Conservation (phyloP, 92 coral and sea anemone genomes). For the Virgularia gustaviana region DNA sequence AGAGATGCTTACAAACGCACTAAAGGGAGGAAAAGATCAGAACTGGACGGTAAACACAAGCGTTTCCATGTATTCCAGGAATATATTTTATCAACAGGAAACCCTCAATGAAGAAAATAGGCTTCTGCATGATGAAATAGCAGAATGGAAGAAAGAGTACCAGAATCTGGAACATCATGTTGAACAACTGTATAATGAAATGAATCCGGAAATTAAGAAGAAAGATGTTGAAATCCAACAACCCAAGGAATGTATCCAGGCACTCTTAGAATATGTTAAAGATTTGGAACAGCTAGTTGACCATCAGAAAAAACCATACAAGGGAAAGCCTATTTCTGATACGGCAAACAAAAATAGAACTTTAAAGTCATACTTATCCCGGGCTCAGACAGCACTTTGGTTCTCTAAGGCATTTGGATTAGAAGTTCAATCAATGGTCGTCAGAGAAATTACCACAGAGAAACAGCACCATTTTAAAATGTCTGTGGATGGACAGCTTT, state of each 20-base stretch:
- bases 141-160: slow-evolving; percentile 46
- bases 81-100: slow-evolving; percentile 43
- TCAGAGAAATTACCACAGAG: slow-evolving; percentile 53
- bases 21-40: slow-evolving; percentile 37
- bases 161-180: slow-evolving; percentile 43
- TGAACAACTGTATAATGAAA: slow-evolving; percentile 52
- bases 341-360: slow-evolving; percentile 55
- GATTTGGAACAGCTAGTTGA: slow-evolving; percentile 32
- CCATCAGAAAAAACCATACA: slow-evolving; percentile 34
- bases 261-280: slow-evolving; percentile 32
- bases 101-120: slow-evolving; percentile 38
- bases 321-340: slow-evolving; percentile 59
- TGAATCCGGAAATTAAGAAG: slow-evolving; percentile 38
- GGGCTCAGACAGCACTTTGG: slow-evolving; percentile 64
- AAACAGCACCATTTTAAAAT: slow-evolving; percentile 2
- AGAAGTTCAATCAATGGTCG: slow-evolving; percentile 53
- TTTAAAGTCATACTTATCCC: slow-evolving; percentile 43
- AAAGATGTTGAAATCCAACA: slow-evolving; percentile 39
- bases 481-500: slow-evolving; percentile 2
- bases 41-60: slow-evolving; percentile 43
- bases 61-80: slow-evolving; percentile 61
- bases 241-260: slow-evolving; percentile 44
- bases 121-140: slow-evolving; percentile 44
- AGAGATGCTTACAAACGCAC: slow-evolving; percentile 33
- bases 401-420: slow-evolving; percentile 61